Evolutionary conservation across 2,113 vertebrate genomes (phyloP).

Genomic region (human (Homo sapiens)): DNA sequence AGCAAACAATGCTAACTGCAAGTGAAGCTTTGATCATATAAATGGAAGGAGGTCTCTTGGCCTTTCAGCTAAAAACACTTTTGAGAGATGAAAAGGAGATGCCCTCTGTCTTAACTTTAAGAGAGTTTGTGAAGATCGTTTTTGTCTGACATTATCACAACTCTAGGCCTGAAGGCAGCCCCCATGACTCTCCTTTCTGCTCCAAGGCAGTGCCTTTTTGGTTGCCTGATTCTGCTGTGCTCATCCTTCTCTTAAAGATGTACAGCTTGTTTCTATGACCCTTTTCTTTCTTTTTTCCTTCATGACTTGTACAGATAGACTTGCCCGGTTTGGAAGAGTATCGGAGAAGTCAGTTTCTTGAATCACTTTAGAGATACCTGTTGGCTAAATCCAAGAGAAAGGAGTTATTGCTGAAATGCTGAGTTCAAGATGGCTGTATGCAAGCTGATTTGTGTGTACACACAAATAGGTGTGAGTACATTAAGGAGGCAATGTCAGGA

Average conservation of each 20-base stretch:
- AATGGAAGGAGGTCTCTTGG: background rate
- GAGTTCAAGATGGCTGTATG: background rate
- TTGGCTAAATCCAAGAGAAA: background rate
- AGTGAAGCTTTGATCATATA: background rate
- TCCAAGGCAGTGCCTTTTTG: background rate
- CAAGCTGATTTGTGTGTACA: background rate
- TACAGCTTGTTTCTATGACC: background rate
- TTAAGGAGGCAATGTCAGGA: background rate
- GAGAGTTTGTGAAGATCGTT: background rate
- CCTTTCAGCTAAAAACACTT: background rate
- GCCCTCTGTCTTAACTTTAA: slow-evolving; percentile 1
- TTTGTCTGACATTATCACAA: background rate
- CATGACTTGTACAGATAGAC: background rate
- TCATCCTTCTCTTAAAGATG: background rate
- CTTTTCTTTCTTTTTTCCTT: background rate
- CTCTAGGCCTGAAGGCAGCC: background rate
- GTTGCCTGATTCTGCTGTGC: background rate
- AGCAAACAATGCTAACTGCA: background rate
- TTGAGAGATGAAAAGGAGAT: background rate
- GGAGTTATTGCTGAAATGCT: background rate
- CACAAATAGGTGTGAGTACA: background rate
- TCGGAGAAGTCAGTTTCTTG: background rate
- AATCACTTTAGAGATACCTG: background rate
- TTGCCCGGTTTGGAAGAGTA: background rate
- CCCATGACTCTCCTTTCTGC: background rate